Percentiles rank a stretch among this genome's conserved stretches.
phyloP scores from a whole-genome alignment of 2,797 vertebrate species.

The Gobionotothen gibberifrons region DNA sequence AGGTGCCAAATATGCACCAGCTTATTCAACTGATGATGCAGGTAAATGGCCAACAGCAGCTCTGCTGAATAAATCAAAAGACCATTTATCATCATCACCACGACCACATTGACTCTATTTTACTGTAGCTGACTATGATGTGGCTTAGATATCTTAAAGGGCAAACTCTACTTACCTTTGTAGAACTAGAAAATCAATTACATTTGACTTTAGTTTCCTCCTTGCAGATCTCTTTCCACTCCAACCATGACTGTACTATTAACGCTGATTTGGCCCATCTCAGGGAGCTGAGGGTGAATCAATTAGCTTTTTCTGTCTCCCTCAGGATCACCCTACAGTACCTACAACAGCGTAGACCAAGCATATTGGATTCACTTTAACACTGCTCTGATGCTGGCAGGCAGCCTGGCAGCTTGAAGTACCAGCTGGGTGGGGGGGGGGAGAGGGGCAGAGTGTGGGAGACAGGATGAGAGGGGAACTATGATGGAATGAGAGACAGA shows the following conservation, averaged over 20 bases:
- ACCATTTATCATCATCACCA: not conserved
- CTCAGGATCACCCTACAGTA: conserved; percentile 43
- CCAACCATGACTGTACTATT: conserved; percentile 32
- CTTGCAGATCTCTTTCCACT: conserved; percentile 18
- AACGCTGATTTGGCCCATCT: conserved; percentile 54
- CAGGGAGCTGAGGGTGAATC: conserved; percentile 56
- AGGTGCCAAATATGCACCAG: not conserved
- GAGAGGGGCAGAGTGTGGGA: not conserved
- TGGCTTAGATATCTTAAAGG: not conserved
- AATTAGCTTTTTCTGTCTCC: conserved; percentile 64
- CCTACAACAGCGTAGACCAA: conserved; percentile 49
- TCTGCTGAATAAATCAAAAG: not conserved
- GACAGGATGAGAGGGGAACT: not conserved
- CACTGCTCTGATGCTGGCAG: conserved; percentile 56
- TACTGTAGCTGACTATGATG: too few species aligned
- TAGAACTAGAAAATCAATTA: not conserved
- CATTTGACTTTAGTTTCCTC: not conserved
- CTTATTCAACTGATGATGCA: not conserved
- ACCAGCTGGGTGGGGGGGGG: conserved; percentile 15
- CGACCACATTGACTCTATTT: not conserved
- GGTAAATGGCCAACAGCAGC: not conserved
- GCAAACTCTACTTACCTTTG: not conserved
- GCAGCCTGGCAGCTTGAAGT: conserved; percentile 44
- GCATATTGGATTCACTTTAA: conserved; percentile 69
- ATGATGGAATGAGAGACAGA: conserved; percentile 2